Base-by-base conservation (phyloP, 1,140 invertebrate species). In the Neodiprion lecontei region DNA sequence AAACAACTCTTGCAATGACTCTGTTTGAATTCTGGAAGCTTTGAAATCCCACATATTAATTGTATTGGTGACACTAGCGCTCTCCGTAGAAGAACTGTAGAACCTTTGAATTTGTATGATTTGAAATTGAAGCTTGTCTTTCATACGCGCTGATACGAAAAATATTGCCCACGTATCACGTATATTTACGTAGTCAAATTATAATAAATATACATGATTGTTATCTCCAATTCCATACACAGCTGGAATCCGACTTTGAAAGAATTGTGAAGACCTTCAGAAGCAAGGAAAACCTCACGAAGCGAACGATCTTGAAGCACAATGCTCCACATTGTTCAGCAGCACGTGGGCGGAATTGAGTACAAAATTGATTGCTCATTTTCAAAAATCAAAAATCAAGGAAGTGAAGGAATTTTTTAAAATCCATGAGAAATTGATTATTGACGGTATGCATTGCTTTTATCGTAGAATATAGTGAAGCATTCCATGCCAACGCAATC, bases 191-290 rank as follows among this genome's bases (percentile, higher is more conserved):
- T 61, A 61, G 1, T 61, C n/a, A 12, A 61, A 61, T 4, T 61
- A n/a, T 61, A 61, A 61, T 61, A 11, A 61, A 61, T 72, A 21
- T 70, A 70, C 67, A 71, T 48, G 14, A 75, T 53, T 50, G 68
- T 9, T 69, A 68, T 75, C 70, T 14, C 48, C 70, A 68, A 53
- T 73, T 66, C 48, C 67, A 65, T 40, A 75, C 67, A 65, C 48
- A 75, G 74, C 48, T 76, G 40, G 75, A 76, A 69, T 23, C 53
- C 23, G 75, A 73, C 65, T 76, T 69, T 72, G 12, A 72, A 12
- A 53, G 66, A 70, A 28, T 61, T n/a, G 11, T 76, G 28, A 17
- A 9, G 48, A 72, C n/a, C 48, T 67, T 61, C n/a, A 11, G 53
- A 61, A 61, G 11, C 53, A 61, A 1, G 11, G 53, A 61, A 61